Evolutionary conservation across 2,888 invertebrate genomes (phyloP).

Genomic region (Quadroppia sp.): DNA sequence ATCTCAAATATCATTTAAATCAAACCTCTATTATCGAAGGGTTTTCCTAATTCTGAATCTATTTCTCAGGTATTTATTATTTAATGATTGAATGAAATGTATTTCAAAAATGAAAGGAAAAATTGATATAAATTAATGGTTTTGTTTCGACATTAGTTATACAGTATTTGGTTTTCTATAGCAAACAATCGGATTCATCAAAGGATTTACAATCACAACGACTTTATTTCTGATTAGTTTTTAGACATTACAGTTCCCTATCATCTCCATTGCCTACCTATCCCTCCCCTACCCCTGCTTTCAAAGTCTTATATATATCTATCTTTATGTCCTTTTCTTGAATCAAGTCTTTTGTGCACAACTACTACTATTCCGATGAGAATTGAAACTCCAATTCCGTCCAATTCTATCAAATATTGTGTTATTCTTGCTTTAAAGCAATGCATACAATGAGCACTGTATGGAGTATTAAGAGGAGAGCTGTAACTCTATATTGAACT

Average conservation of each 20-base stretch:
- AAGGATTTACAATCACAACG: slow-evolving; percentile 30
- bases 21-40: background rate
- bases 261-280: background rate
- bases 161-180: background rate
- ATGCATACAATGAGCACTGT: slow-evolving; percentile 36
- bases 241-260: background rate
- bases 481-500: slow-evolving; percentile 3
- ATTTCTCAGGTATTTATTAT: background rate
- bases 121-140: slow-evolving; percentile 16
- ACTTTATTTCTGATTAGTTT: slow-evolving; percentile 37
- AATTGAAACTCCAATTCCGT: slow-evolving; percentile 1
- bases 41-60: background rate
- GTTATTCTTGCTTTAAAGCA: slow-evolving; percentile 12
- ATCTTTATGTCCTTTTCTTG: slow-evolving; percentile 1
- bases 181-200: slow-evolving; percentile 37
- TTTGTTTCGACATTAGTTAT: background rate
- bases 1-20: background rate
- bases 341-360: background rate
- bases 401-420: background rate
- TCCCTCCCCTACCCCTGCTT: background rate
- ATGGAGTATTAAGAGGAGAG: background rate
- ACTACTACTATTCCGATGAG: slow-evolving; percentile 34
- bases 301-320: background rate
- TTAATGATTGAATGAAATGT: slow-evolving; percentile 1
- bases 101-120: background rate